These are phyloP conservation scores for Varroa destructor DNA, from an alignment of 1,140 invertebrate species.

Conservation along the genomic window DNA sequence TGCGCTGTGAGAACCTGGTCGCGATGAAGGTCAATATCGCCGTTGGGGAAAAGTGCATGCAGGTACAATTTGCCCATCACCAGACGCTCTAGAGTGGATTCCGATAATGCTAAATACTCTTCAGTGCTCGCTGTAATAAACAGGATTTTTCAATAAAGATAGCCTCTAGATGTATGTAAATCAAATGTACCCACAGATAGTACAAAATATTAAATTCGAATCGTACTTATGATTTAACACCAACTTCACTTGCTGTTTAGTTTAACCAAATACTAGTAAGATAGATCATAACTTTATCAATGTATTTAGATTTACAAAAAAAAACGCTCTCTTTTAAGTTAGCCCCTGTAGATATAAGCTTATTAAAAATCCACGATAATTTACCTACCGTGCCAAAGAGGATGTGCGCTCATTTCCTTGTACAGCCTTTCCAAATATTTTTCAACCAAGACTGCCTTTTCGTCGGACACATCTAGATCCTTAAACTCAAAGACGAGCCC, in stretches of 20 bases:
- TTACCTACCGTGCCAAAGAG: conserved; percentile 55
- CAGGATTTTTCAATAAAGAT: neutral
- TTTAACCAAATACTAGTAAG: neutral
- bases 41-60: conserved; percentile 88
- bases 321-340: too few relatives aligned
- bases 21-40: conserved; percentile 78
- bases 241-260: neutral
- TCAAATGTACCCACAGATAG: neutral
- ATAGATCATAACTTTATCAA: too few relatives aligned
- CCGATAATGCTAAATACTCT: conserved; percentile 53
- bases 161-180: neutral
- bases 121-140: conserved; percentile 56
- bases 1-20: conserved; percentile 81
- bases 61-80: conserved; percentile 75
- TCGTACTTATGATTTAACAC: neutral
- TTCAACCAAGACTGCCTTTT: conserved; percentile 53
- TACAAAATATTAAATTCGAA: conserved; percentile 1
- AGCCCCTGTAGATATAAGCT: too few relatives aligned
- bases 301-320: too few relatives aligned
- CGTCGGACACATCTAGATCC: conserved; percentile 57
- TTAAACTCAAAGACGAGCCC: conserved; percentile 64
- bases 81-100: conserved; percentile 45
- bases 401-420: conserved; percentile 52
- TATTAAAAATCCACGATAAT: too few relatives aligned
- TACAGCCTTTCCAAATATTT: conserved; percentile 51